Evolutionary conservation across 53 echinoderm and acorn worm genomes (phyloP).

Genomic region (Crossaster papposus): DNA sequence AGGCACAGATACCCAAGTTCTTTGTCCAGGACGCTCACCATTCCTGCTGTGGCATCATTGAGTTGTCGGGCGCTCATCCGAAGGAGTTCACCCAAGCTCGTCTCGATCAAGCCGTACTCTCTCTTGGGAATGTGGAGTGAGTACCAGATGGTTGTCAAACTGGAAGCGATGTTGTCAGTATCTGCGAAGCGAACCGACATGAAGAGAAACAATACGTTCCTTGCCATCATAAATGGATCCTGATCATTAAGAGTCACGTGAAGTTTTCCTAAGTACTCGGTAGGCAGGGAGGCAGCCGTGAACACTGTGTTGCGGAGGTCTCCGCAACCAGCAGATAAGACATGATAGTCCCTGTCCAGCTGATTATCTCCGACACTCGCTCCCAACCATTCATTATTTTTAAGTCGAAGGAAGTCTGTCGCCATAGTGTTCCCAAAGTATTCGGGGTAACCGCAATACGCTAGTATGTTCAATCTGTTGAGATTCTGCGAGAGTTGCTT

Average conservation of each 20-base stretch:
- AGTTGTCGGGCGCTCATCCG: background rate
- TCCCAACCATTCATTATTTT: conserved; percentile 35
- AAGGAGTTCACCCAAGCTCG: background rate
- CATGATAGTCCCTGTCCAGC: no score
- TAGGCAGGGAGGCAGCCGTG: conserved; percentile 56
- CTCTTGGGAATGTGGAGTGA: no score
- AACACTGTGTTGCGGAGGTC: conserved; percentile 58
- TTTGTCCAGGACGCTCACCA: conserved; percentile 19
- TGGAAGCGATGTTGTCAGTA: no score
- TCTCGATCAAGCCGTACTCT: no score
- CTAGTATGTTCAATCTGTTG: background rate
- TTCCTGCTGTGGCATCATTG: conserved; percentile 5
- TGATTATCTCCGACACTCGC: background rate
- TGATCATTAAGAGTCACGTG: conserved; percentile 44
- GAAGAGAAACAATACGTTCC: no score
- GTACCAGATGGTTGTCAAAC: no score
- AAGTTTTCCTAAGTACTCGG: conserved; percentile 21
- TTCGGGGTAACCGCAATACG: no score
- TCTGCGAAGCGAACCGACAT: no score
- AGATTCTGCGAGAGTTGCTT: background rate
- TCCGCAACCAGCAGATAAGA: conserved; percentile 52
- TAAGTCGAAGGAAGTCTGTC: conserved; percentile 47
- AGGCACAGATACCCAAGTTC: conserved; percentile 10
- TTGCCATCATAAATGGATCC: conserved; percentile 60
- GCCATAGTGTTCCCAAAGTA: no score